Conservation (phyloP, 2,888 invertebrate genomes). For the Trichopoda pennipes region DNA sequence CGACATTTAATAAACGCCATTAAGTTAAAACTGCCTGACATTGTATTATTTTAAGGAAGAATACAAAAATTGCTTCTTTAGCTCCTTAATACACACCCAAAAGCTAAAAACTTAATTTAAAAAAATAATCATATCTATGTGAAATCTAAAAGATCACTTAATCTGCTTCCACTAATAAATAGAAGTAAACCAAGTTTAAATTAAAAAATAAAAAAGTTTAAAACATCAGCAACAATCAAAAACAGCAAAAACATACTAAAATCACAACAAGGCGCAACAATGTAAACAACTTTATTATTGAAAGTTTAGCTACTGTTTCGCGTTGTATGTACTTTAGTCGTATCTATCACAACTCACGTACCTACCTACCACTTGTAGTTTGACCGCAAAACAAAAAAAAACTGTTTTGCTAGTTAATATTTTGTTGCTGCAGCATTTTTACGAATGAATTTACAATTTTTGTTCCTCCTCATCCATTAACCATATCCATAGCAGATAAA, state of each 20-base stretch:
- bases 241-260: neutral
- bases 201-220: neutral
- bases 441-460: conserved; percentile 51
- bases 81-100: no score
- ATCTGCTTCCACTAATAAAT: no score
- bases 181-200: no score
- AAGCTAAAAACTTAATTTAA: no score
- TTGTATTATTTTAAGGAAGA: no score
- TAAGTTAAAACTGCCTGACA: no score
- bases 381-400: conserved; percentile 64
- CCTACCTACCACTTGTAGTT: conserved; percentile 60
- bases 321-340: conserved; percentile 49
- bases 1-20: no score
- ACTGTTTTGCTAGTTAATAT: conserved; percentile 20
- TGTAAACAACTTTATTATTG: conserved; percentile 64
- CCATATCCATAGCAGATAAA: conserved; percentile 31
- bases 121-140: no score
- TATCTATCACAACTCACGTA: conserved; percentile 63
- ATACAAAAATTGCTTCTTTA: no score
- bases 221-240: neutral
- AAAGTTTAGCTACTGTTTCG: conserved; percentile 64
- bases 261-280: conserved; percentile 60
- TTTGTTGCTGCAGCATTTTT: conserved; percentile 17
- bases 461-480: conserved; percentile 51
- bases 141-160: no score